Percentiles rank a stretch among this genome's conserved stretches.
These are phyloP conservation scores for Pipistrellus pygmaeus DNA, from an alignment of 2,797 vertebrate species.

Conservation along the genomic window DNA sequence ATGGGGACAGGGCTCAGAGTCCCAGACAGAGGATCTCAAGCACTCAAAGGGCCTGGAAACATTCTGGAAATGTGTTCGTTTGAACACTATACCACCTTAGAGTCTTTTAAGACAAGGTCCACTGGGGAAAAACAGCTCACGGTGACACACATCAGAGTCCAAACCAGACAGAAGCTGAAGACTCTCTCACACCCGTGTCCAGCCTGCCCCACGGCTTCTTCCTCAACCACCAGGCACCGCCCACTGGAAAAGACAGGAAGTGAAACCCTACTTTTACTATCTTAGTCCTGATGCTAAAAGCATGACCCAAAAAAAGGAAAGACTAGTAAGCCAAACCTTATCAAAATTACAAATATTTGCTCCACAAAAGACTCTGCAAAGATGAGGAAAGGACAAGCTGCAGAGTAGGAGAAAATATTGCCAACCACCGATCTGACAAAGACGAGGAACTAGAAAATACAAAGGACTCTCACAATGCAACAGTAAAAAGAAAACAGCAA, in stretches of 20 bases:
- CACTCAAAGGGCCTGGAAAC: not conserved
- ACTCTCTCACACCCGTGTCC: accelerated
- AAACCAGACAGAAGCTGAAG: not conserved
- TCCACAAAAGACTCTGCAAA: not conserved
- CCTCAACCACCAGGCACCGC: not conserved
- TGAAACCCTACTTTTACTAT: not conserved
- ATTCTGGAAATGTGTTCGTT: not conserved
- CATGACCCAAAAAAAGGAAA: not conserved
- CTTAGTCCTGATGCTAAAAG: not conserved
- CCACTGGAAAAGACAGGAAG: not conserved
- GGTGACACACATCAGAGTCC: not conserved
- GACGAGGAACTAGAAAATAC: not conserved
- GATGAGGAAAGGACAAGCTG: not conserved
- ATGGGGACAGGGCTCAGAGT: not conserved
- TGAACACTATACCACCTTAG: not conserved
- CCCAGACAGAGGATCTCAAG: not conserved
- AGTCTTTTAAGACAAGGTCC: not conserved
- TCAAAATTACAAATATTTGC: not conserved
- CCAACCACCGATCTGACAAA: not conserved
- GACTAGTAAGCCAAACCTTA: not conserved
- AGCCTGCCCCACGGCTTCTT: not conserved
- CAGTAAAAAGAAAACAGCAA: not conserved
- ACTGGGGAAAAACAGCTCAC: not conserved
- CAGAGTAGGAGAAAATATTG: not conserved
- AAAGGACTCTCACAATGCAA: not conserved